Evolutionary conservation across 2,797 vertebrate genomes (phyloP).

Genomic region (Liparis tanakae): DNA sequence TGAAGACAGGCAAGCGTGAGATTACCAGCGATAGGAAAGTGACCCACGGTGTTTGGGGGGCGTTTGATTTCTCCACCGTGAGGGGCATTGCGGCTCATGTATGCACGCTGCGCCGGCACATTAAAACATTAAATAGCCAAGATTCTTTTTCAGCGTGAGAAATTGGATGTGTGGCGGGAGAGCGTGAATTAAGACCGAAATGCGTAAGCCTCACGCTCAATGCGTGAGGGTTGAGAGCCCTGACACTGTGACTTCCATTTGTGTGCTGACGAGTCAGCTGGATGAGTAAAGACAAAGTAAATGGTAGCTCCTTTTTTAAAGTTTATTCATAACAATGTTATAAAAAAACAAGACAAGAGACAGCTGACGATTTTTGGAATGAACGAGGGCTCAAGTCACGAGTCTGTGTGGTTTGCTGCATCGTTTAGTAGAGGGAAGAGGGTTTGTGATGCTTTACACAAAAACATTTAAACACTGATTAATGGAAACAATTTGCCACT

Average conservation of each 20-base stretch:
- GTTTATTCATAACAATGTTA: not conserved
- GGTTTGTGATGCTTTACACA: not conserved
- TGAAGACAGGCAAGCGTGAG: too few relatives aligned
- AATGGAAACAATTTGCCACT: slow-evolving; percentile 1
- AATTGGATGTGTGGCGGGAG: too few relatives aligned
- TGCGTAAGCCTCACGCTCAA: too few relatives aligned
- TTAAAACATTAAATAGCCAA: too few relatives aligned
- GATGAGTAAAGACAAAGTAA: not conserved
- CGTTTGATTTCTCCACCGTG: too few relatives aligned
- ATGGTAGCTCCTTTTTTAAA: not conserved
- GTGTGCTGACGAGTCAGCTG: not conserved
- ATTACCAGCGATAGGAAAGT: too few relatives aligned
- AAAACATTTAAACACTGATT: not conserved
- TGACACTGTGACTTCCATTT: not conserved
- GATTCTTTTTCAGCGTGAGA: too few relatives aligned
- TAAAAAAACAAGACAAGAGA: not conserved
- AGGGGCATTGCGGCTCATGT: too few relatives aligned
- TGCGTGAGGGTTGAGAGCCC: too few relatives aligned
- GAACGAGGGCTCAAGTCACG: not conserved
- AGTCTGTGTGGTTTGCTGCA: not conserved
- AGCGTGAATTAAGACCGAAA: too few relatives aligned
- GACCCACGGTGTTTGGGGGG: too few relatives aligned
- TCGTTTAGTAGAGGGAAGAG: not conserved
- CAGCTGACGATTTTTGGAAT: not conserved
- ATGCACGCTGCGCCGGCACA: too few relatives aligned